Evolutionary conservation across 2,888 invertebrate genomes (phyloP), one percentile per base, ranked within the genome.

Genomic region (Dermolepida albohirtum): DNA sequence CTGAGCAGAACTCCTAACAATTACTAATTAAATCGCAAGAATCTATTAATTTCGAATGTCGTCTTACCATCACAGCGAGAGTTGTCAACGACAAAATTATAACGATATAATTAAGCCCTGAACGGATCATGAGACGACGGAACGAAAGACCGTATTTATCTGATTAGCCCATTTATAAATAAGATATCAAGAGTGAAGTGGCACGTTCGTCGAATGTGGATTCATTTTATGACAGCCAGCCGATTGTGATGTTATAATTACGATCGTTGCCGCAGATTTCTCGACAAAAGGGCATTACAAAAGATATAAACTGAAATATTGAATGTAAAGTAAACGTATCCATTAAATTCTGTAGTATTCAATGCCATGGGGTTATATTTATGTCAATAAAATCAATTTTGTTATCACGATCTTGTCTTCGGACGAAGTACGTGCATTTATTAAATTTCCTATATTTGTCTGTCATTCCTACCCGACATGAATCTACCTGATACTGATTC

Each of bases 281-380:
- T 11, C 59, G 29, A 62, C 44, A 57, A 62, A 41, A 64, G 43
- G 27, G 43, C 17, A 64, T 66, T 66, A 66, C 22, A n/a, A 55
- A 11, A 34, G 55, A 47, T 66, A 55, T 47, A 34, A 29, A 34
- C 41, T 64, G 27, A 65, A 65, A 54, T 65, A 65, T 65, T 65
- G 43, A 65, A 65, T 12, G n/a, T 54, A 8, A 11, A 22, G 22
- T 22, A 22, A 22, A 22, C 22, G 22, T n/a, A n/a, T n/a, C n/a
- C n/a, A n/a, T n/a, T n/a, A n/a, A n/a, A n/a, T n/a, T n/a, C n/a
- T n/a, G n/a, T n/a, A n/a, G n/a, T n/a, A n/a, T n/a, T n/a, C n/a
- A n/a, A n/a, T n/a, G n/a, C n/a, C n/a, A n/a, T n/a, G n/a, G n/a
- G n/a, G n/a, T n/a, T n/a, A n/a, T n/a, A n/a, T n/a, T n/a, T n/a